phyloP scores from a whole-genome alignment of 1,140 invertebrate genomes.

The Panulirus ornatus region DNA sequence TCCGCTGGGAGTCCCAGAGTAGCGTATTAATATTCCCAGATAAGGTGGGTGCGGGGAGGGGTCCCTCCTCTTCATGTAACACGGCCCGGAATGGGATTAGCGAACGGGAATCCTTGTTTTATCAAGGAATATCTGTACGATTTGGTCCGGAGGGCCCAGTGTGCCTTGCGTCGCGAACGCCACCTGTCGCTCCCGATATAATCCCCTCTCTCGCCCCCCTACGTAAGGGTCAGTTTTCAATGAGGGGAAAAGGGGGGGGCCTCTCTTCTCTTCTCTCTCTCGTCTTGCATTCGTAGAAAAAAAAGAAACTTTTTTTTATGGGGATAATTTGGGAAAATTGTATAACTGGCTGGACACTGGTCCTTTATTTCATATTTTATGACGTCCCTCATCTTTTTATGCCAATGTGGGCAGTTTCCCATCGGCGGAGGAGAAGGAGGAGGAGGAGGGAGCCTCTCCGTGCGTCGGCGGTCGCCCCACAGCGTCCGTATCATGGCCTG shows the following conservation, averaged over 20 bases:
- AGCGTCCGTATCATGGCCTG: background rate
- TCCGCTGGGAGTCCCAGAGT: conserved; percentile 27
- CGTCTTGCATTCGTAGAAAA: conserved; percentile 49
- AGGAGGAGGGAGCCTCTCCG: too few species aligned
- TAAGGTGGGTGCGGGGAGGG: too few species aligned
- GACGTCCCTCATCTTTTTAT: background rate
- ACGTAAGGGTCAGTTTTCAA: conserved; percentile 52
- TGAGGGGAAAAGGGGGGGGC: background rate
- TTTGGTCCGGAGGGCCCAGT: conserved; percentile 22
- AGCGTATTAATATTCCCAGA: conserved; percentile 65
- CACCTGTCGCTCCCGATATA: conserved; percentile 38
- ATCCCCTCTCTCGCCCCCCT: background rate
- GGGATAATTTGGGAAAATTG: conserved; percentile 66
- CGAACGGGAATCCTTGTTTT: conserved; percentile 30
- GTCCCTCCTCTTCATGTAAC: conserved; percentile 57
- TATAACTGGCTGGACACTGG: conserved; percentile 68
- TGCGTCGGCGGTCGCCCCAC: background rate
- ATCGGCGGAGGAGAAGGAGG: background rate
- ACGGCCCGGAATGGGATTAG: conserved; percentile 60
- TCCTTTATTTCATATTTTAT: conserved; percentile 57
- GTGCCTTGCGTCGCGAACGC: background rate
- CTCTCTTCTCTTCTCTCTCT: background rate
- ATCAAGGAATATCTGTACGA: conserved; percentile 44
- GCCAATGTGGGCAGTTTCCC: background rate
- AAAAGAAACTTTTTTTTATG: conserved; percentile 51